Conservation (phyloP, 2,113 vertebrate species). For the Eudorcas thomsonii region DNA sequence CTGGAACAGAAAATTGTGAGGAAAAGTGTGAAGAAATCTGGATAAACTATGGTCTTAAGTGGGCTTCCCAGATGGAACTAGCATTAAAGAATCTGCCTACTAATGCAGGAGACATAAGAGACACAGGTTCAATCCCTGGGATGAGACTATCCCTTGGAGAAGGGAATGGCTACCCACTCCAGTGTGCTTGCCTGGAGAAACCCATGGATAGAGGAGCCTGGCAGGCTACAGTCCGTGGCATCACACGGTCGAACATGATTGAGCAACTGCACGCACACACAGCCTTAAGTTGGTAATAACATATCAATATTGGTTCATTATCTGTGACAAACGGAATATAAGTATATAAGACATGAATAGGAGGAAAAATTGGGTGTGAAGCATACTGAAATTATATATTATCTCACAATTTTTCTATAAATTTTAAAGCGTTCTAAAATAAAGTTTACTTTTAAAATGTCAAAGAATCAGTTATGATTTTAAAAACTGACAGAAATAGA, state of each 20-base stretch:
- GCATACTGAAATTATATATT: not conserved
- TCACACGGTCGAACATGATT: not conserved
- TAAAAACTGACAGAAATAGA: not conserved
- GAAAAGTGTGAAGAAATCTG: not conserved
- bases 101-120: not conserved
- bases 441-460: not conserved
- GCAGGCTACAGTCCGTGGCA: fast-evolving
- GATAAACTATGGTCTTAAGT: not conserved
- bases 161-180: not conserved
- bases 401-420: not conserved
- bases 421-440: not conserved
- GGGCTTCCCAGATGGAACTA: not conserved
- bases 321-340: not conserved
- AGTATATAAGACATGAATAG: not conserved
- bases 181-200: not conserved
- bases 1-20: not conserved
- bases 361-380: not conserved
- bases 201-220: not conserved
- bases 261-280: not conserved
- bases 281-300: not conserved
- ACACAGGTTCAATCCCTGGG: not conserved
- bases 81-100: not conserved
- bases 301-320: not conserved
- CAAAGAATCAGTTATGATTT: not conserved
- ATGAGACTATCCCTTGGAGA: not conserved